Conservation (phyloP, 2,113 vertebrate species). For the Progne subis region DNA sequence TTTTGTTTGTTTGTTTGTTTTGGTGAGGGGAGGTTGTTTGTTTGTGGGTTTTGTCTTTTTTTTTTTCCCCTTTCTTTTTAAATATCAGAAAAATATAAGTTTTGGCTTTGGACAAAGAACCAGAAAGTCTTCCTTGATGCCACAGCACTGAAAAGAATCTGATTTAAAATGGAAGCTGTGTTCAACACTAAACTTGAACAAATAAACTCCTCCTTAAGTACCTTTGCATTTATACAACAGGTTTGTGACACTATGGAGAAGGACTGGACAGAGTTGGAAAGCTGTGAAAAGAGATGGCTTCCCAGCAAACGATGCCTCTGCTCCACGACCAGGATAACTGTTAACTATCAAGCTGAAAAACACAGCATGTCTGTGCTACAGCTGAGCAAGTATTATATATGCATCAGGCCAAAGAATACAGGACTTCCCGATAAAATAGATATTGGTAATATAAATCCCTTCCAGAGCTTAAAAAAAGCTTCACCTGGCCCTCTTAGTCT, state of each 20-base stretch:
- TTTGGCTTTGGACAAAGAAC: background rate
- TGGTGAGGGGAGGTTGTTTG: too few relatives aligned
- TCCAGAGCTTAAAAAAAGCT: background rate
- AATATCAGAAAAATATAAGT: background rate
- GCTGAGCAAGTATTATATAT: background rate
- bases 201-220: background rate
- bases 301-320: background rate
- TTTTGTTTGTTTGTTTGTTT: background rate
- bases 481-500: background rate
- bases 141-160: background rate
- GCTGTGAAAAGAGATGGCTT: background rate
- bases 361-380: fast-evolving
- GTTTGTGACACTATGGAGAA: background rate
- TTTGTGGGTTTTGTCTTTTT: too few relatives aligned
- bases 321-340: background rate
- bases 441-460: background rate
- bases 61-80: background rate
- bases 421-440: background rate
- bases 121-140: background rate
- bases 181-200: background rate
- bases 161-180: background rate
- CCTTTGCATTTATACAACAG: background rate
- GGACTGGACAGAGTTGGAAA: background rate
- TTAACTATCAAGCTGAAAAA: background rate
- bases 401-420: background rate